Conservation (phyloP, 64 coral and sea anemone genomes). For the Trachythela sp. region DNA sequence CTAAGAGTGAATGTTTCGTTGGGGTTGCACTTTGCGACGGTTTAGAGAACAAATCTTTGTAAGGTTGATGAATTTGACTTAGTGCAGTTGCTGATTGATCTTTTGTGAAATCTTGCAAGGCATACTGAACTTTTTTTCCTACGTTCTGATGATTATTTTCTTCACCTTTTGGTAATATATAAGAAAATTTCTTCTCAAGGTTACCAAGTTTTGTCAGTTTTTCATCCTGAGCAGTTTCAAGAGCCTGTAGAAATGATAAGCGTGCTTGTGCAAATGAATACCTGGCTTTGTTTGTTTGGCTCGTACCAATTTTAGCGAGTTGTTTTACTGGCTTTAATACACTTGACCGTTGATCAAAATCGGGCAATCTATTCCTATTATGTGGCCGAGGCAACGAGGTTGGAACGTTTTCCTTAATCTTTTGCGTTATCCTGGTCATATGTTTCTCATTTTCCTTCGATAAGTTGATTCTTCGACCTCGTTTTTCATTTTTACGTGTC, state of each 20-base stretch:
- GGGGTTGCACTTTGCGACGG: neutral
- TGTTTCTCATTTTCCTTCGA: neutral
- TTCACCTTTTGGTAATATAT: neutral
- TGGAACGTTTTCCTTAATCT: neutral
- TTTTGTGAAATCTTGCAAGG: neutral
- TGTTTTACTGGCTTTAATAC: slow-evolving; percentile 1
- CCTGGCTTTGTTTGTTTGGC: neutral
- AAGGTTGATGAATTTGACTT: neutral
- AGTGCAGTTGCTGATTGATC: neutral
- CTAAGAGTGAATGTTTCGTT: neutral
- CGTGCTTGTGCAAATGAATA: slow-evolving; percentile 19
- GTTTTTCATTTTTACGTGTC: neutral
- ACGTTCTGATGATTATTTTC: neutral
- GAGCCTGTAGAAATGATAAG: neutral
- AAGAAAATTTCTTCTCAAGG: neutral
- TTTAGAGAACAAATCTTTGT: neutral
- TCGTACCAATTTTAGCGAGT: neutral
- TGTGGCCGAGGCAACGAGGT: neutral
- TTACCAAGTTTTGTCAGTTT: neutral
- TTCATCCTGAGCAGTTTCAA: neutral
- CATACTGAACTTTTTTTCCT: neutral
- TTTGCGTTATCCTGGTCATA: neutral
- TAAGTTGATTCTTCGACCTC: neutral
- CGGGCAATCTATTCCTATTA: neutral
- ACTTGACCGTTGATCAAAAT: neutral